phyloP scores from a whole-genome alignment of 2,888 invertebrate species.

The Timema podura region DNA sequence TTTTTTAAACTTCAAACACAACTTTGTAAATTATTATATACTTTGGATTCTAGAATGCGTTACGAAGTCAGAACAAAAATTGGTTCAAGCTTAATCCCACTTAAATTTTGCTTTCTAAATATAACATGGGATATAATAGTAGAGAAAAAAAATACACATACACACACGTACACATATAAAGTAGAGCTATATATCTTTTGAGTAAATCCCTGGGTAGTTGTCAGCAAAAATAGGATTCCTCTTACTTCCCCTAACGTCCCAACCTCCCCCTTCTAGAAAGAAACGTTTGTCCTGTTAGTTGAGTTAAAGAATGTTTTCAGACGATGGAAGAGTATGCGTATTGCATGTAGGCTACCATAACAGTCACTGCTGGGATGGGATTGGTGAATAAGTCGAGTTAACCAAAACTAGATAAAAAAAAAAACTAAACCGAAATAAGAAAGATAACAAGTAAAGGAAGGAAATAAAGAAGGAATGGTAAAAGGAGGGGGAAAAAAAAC shows the following conservation, averaged over 20 bases:
- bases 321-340: conserved; percentile 10
- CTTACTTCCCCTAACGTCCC: conserved; percentile 7
- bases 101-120: background rate
- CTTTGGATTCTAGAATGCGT: too few species aligned
- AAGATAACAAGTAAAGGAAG: conserved; percentile 10
- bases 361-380: conserved; percentile 10
- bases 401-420: conserved; percentile 30
- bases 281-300: conserved; percentile 9
- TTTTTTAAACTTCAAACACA: too few species aligned
- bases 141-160: conserved; percentile 11
- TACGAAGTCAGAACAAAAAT: too few species aligned
- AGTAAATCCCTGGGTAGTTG: conserved; percentile 33
- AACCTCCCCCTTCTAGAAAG: background rate
- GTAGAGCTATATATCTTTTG: conserved; percentile 20
- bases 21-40: too few species aligned
- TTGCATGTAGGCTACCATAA: background rate
- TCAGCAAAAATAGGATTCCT: conserved; percentile 35
- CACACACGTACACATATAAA: too few species aligned
- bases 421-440: background rate
- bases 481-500: conserved; percentile 20
- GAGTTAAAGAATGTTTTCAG: background rate
- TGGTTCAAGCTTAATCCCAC: too few species aligned
- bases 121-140: conserved; percentile 11
- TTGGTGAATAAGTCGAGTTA: conserved; percentile 29
- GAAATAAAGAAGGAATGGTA: conserved; percentile 14